Base-by-base conservation (phyloP, 2,113 vertebrate species). In the Dolichallabes microphthalmus region DNA sequence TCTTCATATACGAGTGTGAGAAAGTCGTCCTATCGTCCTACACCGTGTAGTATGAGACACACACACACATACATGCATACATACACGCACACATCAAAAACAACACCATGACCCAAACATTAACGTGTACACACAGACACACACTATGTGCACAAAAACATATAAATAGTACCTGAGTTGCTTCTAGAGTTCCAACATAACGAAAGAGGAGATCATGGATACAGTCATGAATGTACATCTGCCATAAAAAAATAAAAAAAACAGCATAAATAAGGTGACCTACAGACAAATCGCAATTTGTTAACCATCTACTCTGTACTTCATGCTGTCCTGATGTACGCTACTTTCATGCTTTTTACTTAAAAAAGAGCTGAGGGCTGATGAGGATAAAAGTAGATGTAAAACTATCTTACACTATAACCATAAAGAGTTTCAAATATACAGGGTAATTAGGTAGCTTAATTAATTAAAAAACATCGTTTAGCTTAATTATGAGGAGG, bases 141-240 rank as follows among this genome's bases (percentile, higher is more conserved):
- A 50, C 25, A 74, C 45, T 14, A 52, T 14, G 9, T 12, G 52
- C 14, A 32, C 82, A 82, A 11, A 25, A 1, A 22, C 25, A 58
- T n/a, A n/a, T 7, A 64, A 35, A 61, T n/a, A 91, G 78, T 91
- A 99, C 98, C 96, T 97, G 97, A 25, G 94, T 96, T 53, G 98
- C 97, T 88, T 99, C 98, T 85, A 98, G 95, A 2, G 95, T 97
- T 83, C 98, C 98, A 91, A 99, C 96, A 2, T 96, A 96, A 86
- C 97, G 98, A 91, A 99, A 99, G 90, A 99, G 95, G 9, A 96
- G 91, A 68, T 97, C 96, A 88, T 99, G 97, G 93, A 98, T 96
- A 84, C 95, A 95, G 86, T 98, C 96, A 91, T 98, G 98, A 85
- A 98, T 91, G 66, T 99, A 99, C 89, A 99, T 97, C 98, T 99